These are phyloP conservation scores for Cataglyphis hispanica DNA, from an alignment of 1,140 invertebrate species.

Conservation along the genomic window DNA sequence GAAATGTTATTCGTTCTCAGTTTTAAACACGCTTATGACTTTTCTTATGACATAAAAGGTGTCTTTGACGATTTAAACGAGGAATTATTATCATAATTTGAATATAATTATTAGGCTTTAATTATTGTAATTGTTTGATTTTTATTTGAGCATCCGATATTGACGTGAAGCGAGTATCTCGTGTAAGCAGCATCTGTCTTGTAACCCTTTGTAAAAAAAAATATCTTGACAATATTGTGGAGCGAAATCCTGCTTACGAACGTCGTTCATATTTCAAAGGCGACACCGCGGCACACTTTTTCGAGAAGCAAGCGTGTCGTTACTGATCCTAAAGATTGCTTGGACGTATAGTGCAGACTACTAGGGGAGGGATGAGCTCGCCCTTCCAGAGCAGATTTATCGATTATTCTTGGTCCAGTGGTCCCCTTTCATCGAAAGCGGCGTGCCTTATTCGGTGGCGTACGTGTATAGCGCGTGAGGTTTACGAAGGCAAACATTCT, in stretches of 20 bases:
- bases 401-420: slow-evolving; percentile 83
- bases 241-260: slow-evolving; percentile 27
- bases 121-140: too few species aligned
- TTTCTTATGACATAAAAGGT: neutral
- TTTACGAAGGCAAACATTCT: slow-evolving; percentile 71
- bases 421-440: slow-evolving; percentile 80
- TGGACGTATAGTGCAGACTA: slow-evolving; percentile 30
- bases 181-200: neutral
- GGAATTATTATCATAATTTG: neutral
- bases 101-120: neutral
- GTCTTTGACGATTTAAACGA: neutral
- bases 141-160: too few species aligned
- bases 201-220: neutral
- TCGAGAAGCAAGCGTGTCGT: slow-evolving; percentile 43
- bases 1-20: neutral
- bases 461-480: slow-evolving; percentile 60
- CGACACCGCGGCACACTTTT: slow-evolving; percentile 50
- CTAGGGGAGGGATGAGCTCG: slow-evolving; percentile 41
- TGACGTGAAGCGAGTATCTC: slow-evolving; percentile 5
- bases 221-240: slow-evolving; percentile 1
- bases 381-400: slow-evolving; percentile 80
- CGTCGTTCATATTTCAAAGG: slow-evolving; percentile 57
- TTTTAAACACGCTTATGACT: neutral
- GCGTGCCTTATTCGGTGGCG: slow-evolving; percentile 58
- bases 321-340: slow-evolving; percentile 63